A percentile compares a stretch with the other conserved stretches of the same genome.
Evolutionary conservation across 2,113 vertebrate species (phyloP).

Genomic region (Aegotheles bennettii): DNA sequence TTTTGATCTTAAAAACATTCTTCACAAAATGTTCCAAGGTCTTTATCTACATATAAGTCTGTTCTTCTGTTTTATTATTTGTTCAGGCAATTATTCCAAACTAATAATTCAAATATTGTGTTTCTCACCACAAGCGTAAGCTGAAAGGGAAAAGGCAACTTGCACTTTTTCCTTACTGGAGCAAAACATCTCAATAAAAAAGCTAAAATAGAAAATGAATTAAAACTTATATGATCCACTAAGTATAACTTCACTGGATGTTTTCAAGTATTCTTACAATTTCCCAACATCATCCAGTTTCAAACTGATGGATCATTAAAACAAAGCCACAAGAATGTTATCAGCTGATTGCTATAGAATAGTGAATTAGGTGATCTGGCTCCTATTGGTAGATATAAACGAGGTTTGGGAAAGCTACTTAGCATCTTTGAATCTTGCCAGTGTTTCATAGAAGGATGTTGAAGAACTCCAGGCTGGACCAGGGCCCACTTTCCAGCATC

Average conservation of each 20-base stretch:
- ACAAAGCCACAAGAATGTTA: neutral
- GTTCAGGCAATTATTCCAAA: neutral
- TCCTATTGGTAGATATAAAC: neutral
- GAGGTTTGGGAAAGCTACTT: neutral
- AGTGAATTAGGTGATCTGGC: neutral
- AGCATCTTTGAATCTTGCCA: neutral
- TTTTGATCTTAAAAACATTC: slow-evolving; percentile 7
- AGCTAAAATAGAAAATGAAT: neutral
- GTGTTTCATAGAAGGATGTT: slow-evolving; percentile 1
- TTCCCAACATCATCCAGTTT: neutral
- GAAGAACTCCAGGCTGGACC: neutral
- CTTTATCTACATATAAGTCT: slow-evolving; percentile 4
- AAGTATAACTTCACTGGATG: neutral
- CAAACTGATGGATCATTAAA: neutral
- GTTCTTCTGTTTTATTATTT: slow-evolving; percentile 14
- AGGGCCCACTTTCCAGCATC: neutral
- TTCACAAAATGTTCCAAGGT: neutral
- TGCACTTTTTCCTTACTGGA: neutral
- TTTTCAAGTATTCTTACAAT: neutral
- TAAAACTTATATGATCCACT: neutral
- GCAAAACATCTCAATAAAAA: neutral
- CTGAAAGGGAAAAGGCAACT: neutral
- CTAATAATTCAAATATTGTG: neutral
- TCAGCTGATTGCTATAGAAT: neutral
- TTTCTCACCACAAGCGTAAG: neutral